A percentile compares a stretch with the other conserved stretches of the same genome.
These are phyloP conservation scores for Lepidurus apus DNA, from an alignment of 1,140 invertebrate genomes.

Conservation along the genomic window DNA sequence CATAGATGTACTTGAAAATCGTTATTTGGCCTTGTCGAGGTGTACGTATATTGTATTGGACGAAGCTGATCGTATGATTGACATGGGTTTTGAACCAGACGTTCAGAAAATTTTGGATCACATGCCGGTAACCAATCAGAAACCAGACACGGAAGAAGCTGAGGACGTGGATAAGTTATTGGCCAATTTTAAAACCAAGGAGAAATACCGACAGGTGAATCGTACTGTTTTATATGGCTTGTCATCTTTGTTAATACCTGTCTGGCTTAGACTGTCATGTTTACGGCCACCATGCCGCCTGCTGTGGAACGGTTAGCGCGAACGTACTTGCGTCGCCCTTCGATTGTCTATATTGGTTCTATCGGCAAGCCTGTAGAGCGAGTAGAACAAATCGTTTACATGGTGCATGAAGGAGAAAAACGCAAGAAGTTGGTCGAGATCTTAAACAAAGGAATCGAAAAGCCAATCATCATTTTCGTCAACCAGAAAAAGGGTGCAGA, in stretches of 20 bases:
- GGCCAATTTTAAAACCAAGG: conserved; percentile 92
- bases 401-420: conserved; percentile 92
- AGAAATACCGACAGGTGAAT: conserved; percentile 85
- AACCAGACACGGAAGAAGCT: conserved; percentile 96
- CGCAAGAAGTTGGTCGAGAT: conserved; percentile 83
- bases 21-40: conserved; percentile 92
- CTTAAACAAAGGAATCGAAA: conserved; percentile 77
- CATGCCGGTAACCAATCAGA: conserved; percentile 97
- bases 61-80: conserved; percentile 98
- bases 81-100: conserved; percentile 96
- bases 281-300: conserved; percentile 99
- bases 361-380: conserved; percentile 96
- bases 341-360: conserved; percentile 98
- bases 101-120: conserved; percentile 98
- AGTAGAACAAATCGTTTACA: conserved; percentile 95
- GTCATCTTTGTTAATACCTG: conserved; percentile 22
- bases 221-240: conserved; percentile 23
- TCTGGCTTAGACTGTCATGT: conserved; percentile 90
- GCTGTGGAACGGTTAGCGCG: conserved; percentile 93
- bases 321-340: conserved; percentile 89
- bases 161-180: conserved; percentile 89
- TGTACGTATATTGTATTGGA: conserved; percentile 92
- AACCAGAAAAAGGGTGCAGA: conserved; percentile 99
- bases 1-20: conserved; percentile 97
- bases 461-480: conserved; percentile 98